Evolutionary conservation across 2,113 vertebrate species (phyloP), one percentile per base, ranked within the genome.

Genomic region (Toxostoma redivivum): DNA sequence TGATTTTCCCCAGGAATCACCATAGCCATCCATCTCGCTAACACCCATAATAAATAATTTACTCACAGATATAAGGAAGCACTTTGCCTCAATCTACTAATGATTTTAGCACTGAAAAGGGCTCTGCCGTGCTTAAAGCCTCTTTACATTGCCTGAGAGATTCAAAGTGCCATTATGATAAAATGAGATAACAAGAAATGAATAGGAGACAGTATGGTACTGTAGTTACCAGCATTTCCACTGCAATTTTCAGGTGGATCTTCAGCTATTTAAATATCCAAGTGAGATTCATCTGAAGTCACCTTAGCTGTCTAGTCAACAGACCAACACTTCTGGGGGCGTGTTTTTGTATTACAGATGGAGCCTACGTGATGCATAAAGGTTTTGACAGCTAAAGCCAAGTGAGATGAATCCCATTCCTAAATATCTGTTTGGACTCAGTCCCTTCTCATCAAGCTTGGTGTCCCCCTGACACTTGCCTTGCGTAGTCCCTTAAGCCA

Each of bases 21-120:
- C 56, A 86, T n/a, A 70, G 67, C 85, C 40, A 93, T 95, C 92
- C 80, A 92, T 95, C 92, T 95, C 91, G 71, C 82, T 94, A 95
- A 96, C 69, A 90, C 76, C 95, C 67, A 64, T 86, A 94, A 96
- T 96, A 95, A 97, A 97, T 97, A 95, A 96, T 94, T 96, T 94
- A 96, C 76, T 90, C 6, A 0, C 21, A 78, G 72, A 90, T 96
- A 96, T 85, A 91, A 92, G 38, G 47, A 80, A 82, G 87, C 87
- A 94, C 93, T 97, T 96, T 93, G 60, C 90, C 81, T 90, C 90
- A 82, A 89, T 96, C 87, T 91, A 19, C 66, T 95, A 96, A 96
- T 71, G 87, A 94, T 88, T 50, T 89, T 91, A 85, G 90, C 78
- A 50, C 81, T 91, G 61, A 94, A 90, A 93, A 64, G 67, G 64